phyloP scores from a whole-genome alignment of 2,113 vertebrate genomes.

The Plecturocebus donacophilus region DNA sequence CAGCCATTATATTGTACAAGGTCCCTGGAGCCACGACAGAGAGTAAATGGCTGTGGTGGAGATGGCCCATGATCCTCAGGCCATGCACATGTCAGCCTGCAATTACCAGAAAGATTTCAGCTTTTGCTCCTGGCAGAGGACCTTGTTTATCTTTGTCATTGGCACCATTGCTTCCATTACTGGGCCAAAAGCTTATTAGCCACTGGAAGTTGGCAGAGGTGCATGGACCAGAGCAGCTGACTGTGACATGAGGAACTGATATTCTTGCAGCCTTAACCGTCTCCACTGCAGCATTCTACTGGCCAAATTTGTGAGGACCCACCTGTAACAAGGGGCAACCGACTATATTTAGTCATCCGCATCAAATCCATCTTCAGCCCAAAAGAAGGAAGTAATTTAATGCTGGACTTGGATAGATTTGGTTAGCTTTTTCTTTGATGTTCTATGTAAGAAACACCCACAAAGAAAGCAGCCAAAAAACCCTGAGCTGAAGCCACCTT shows the following conservation, averaged over 20 bases:
- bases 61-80: not conserved
- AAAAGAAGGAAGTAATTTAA: not conserved
- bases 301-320: not conserved
- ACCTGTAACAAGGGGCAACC: not conserved
- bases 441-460: not conserved
- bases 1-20: not conserved
- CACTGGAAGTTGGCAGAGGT: slow-evolving; percentile 37
- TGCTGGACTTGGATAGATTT: not conserved
- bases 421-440: not conserved
- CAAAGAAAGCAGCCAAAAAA: not conserved
- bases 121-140: slow-evolving; percentile 39
- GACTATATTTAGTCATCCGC: not conserved
- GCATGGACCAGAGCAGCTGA: not conserved
- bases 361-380: not conserved
- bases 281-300: not conserved
- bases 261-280: not conserved
- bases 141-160: slow-evolving; percentile 52
- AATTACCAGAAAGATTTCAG: slow-evolving; percentile 42
- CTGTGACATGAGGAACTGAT: not conserved
- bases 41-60: not conserved
- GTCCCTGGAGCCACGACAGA: not conserved
- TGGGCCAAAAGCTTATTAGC: slow-evolving; percentile 50
- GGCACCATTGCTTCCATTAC: not conserved
- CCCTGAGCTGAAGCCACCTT: not conserved
- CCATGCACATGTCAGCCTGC: not conserved